Evolutionary conservation across 1,140 invertebrate species (phyloP), one percentile per base, ranked within the genome.

Genomic region (Forficula auricularia): DNA sequence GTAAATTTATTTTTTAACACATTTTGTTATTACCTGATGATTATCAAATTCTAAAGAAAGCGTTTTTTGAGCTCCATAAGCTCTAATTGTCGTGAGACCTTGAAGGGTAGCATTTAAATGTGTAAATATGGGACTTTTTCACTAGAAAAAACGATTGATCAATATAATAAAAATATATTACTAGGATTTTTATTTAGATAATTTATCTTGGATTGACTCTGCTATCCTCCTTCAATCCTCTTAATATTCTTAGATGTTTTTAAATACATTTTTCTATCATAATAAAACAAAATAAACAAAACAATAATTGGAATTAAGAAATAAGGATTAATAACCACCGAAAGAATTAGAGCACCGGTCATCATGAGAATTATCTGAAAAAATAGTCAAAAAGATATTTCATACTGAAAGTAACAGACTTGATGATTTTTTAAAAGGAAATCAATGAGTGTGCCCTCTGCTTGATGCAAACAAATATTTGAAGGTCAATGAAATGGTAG

Each of bases 221-320:
- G 79, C 72, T 44, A 76, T n/a, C n/a, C 77, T 54, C 82, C 82
- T 64, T 92, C 86, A 13, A 91, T 57, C 40, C 85, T 64, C 58
- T 91, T 90, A 6, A 91, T 69, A 52, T 84, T 83, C 49, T 87
- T 73, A 1, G 83, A 84, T 0, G 82, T 83, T 38, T 72, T 73
- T 8, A 92, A 60, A 56, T 89, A 92, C 42, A 88, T 73, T 45
- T 72, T 68, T 13, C 86, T 61, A 12, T 87, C 69, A 43, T 70
- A 71, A 43, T 77, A 71, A 53, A 91, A 87, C 0, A 86, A 46
- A 0, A 73, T 51, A 2, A 67, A 63, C 2, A 92, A 64, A 13
- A 82, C 58, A 0, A 76, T 48, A 0, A 79, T 73, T 0, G 84
- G 75, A 7, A 79, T 54, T 2, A 84, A 46, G 35, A 89, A 77